Conservation (phyloP, 2,797 vertebrate species). For the Salmo trutta region DNA sequence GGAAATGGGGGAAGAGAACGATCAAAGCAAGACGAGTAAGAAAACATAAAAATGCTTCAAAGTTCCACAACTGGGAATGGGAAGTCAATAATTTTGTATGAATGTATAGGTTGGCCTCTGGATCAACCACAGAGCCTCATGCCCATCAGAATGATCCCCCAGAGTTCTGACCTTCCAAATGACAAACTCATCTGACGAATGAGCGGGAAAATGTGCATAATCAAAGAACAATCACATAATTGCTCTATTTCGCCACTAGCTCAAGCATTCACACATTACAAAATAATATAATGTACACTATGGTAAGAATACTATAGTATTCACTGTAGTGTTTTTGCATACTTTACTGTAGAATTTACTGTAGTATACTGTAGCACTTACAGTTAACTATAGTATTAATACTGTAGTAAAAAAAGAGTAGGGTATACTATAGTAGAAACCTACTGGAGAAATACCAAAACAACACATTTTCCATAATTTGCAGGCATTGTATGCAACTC, state of each 20-base stretch:
- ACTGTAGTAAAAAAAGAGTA: too few relatives aligned
- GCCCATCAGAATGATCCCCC: slow-evolving; percentile 54
- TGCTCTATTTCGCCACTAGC: slow-evolving; percentile 77
- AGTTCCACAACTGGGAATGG: slow-evolving; percentile 18
- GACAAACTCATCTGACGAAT: slow-evolving; percentile 71
- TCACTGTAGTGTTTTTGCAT: too few relatives aligned
- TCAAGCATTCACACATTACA: slow-evolving; percentile 45
- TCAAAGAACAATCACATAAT: slow-evolving; percentile 83
- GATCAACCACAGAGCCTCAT: background rate
- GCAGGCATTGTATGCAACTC: too few relatives aligned
- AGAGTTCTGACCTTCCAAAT: slow-evolving; percentile 61
- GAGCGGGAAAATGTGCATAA: slow-evolving; percentile 69
- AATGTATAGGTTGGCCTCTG: background rate
- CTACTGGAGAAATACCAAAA: too few relatives aligned
- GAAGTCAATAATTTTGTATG: background rate
- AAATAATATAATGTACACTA: too few relatives aligned
- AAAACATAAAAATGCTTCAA: background rate
- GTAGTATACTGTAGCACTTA: too few relatives aligned
- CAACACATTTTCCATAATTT: too few relatives aligned
- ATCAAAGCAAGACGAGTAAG: background rate
- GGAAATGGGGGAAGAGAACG: background rate
- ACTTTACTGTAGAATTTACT: too few relatives aligned
- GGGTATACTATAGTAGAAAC: too few relatives aligned
- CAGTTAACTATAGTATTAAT: too few relatives aligned
- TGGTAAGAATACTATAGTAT: too few relatives aligned